Evolutionary conservation across 92 coral and sea anemone genomes (phyloP).

Genomic region (Paramuricea clavata): DNA sequence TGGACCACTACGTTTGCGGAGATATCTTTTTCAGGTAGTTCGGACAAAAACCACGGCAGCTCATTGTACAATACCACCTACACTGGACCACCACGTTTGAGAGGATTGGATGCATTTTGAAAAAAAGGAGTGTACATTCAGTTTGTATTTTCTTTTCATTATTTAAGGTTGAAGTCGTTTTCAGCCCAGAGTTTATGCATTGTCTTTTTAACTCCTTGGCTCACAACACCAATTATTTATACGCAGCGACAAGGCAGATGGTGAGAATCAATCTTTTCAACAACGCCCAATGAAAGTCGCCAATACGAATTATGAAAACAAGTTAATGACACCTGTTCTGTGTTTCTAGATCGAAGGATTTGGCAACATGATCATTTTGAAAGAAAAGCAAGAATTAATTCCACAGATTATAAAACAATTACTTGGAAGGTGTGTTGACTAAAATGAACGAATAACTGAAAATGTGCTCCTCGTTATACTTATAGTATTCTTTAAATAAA

Average conservation of each 20-base stretch:
- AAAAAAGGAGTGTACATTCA: too few species aligned
- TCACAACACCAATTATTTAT: constrained; percentile 75
- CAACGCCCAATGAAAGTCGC: not conserved
- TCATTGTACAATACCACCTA: too few species aligned
- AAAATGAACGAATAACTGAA: too few species aligned
- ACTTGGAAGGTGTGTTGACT: constrained; percentile 75
- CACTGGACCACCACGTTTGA: too few species aligned
- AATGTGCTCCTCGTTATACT: too few species aligned
- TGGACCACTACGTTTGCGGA: too few species aligned
- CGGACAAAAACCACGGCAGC: too few species aligned
- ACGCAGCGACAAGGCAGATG: constrained; percentile 81
- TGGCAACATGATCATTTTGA: constrained; percentile 34
- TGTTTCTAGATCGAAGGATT: constrained; percentile 23
- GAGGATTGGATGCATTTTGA: too few species aligned
- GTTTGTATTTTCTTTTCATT: not conserved
- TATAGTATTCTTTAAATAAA: too few species aligned
- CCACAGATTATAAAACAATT: constrained; percentile 69
- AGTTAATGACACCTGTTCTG: not conserved
- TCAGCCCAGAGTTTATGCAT: constrained; percentile 75
- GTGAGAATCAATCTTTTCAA: constrained; percentile 47
- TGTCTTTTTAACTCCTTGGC: constrained; percentile 76
- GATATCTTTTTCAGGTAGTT: too few species aligned
- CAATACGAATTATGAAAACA: not conserved
- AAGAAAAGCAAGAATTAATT: constrained; percentile 67
- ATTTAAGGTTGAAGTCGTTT: constrained; percentile 71